Evolutionary conservation across 2,113 vertebrate genomes (phyloP).

Genomic region (Edolisoma coerulescens): DNA sequence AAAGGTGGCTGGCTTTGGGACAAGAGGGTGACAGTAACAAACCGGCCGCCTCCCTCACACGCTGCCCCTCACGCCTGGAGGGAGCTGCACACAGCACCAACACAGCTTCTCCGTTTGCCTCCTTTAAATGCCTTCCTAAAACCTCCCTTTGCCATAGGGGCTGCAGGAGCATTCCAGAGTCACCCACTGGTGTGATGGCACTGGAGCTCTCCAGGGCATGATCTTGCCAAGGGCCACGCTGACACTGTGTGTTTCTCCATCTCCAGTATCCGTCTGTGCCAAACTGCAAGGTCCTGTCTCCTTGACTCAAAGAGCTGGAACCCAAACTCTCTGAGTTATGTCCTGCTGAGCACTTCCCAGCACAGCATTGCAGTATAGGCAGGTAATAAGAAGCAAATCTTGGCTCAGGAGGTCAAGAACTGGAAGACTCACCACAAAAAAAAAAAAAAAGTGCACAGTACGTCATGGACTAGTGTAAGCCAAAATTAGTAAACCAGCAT

Average conservation of each 20-base stretch:
- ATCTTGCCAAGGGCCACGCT: background rate
- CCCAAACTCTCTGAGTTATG: background rate
- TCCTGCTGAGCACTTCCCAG: background rate
- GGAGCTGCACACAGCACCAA: background rate
- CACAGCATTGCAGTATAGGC: background rate
- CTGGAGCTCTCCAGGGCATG: background rate
- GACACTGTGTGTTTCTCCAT: background rate
- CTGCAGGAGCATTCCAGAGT: background rate
- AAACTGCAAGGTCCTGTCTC: background rate
- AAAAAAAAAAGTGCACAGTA: background rate
- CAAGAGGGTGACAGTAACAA: conserved; percentile 7
- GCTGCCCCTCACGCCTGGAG: background rate
- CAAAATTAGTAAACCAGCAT: background rate
- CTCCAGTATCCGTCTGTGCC: background rate
- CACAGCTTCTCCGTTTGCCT: background rate
- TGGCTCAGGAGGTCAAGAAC: background rate
- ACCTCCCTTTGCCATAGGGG: background rate
- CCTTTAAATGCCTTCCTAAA: background rate
- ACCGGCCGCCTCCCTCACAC: background rate
- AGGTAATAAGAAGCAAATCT: background rate
- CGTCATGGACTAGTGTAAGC: background rate
- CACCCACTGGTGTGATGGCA: background rate
- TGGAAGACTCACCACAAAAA: background rate
- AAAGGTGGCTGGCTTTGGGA: conserved; percentile 20
- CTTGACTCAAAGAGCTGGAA: background rate